Conservation (phyloP, 2,113 vertebrate species). For the Hydrolagus affinis region DNA sequence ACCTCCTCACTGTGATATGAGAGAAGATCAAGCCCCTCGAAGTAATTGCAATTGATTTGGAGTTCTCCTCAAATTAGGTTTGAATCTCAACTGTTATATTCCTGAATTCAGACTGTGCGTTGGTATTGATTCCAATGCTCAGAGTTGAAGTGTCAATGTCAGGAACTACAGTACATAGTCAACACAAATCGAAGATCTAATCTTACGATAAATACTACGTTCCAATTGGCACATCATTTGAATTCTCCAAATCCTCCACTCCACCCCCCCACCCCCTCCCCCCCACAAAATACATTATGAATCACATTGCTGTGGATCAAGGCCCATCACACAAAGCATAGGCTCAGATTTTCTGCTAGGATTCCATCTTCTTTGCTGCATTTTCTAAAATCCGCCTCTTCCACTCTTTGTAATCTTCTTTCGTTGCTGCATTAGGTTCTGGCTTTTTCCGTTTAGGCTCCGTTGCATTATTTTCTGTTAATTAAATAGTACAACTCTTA, state of each 20-base stretch:
- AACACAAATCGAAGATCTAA: background rate
- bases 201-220: background rate
- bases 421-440: constrained; percentile 42
- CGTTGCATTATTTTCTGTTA: constrained; percentile 41
- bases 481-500: background rate
- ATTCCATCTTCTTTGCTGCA: constrained; percentile 43
- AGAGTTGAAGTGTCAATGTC: background rate
- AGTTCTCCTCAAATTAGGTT: background rate
- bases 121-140: background rate
- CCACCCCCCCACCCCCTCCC: background rate
- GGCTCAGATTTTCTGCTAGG: background rate
- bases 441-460: constrained; percentile 47
- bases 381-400: constrained; percentile 75
- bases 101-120: background rate
- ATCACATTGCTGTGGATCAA: background rate
- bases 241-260: background rate
- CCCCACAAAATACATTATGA: background rate
- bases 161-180: background rate
- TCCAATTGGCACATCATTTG: background rate
- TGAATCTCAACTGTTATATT: background rate
- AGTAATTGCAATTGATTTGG: background rate
- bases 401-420: constrained; percentile 74
- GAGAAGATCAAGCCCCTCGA: background rate
- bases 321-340: too few relatives aligned
- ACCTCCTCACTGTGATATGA: background rate